phyloP scores from a whole-genome alignment of 2,797 vertebrate species.

The Manis pentadactyla region DNA sequence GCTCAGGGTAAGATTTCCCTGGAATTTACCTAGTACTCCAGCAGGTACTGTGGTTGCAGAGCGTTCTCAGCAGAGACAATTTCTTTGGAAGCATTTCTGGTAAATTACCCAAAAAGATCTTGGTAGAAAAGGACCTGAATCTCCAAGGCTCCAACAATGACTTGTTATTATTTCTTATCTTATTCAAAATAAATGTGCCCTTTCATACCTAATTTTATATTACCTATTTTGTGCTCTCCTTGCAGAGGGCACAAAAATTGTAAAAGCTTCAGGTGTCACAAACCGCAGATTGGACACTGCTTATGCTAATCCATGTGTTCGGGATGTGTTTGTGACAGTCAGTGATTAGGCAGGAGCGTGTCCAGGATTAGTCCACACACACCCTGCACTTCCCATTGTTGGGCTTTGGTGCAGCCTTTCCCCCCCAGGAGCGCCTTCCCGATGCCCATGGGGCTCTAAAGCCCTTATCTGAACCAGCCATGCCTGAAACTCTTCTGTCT shows the following conservation, averaged over 20 bases:
- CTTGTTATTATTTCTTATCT: not conserved
- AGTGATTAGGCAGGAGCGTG: not conserved
- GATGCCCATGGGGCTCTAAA: not conserved
- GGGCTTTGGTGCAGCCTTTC: not conserved
- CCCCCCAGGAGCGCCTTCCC: not conserved
- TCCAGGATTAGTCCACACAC: not conserved
- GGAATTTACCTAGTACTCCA: not conserved
- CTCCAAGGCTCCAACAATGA: not conserved
- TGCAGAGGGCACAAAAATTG: not conserved
- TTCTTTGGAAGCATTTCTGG: not conserved
- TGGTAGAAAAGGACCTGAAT: not conserved
- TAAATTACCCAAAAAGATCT: not conserved
- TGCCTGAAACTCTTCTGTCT: not conserved
- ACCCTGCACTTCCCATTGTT: not conserved
- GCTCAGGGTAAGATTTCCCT: not conserved
- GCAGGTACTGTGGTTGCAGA: not conserved
- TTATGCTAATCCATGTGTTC: not conserved
- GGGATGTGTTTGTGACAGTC: not conserved
- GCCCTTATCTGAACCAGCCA: not conserved
- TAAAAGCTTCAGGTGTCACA: too few relatives aligned
- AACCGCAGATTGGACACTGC: not conserved
- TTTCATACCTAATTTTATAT: slow-evolving; percentile 7
- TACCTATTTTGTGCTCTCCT: not conserved
- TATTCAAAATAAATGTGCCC: not conserved
- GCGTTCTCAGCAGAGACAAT: not conserved